Evolutionary conservation across 2,888 invertebrate genomes (phyloP).

Genomic region (Perizoma flavofasciatum): DNA sequence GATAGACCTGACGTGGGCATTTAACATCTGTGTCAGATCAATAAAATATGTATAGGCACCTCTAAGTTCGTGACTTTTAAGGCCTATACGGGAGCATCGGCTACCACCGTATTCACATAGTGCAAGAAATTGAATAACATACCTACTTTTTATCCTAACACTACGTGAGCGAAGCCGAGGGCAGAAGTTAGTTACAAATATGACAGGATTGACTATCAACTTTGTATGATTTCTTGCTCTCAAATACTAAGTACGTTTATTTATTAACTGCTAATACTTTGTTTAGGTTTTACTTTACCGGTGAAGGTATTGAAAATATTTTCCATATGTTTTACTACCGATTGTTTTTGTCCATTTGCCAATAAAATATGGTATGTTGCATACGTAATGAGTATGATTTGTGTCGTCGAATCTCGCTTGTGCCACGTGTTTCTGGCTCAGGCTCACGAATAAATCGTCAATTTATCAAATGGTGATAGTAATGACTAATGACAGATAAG

Average conservation of each 20-base stretch:
- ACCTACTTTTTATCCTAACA: too few relatives aligned
- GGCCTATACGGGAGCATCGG: too few relatives aligned
- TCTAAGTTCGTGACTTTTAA: too few relatives aligned
- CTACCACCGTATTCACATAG: too few relatives aligned
- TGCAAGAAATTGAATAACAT: too few relatives aligned
- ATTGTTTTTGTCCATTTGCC: constrained; percentile 17
- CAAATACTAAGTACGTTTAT: background rate
- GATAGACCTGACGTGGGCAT: too few relatives aligned
- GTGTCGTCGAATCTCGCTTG: constrained; percentile 17
- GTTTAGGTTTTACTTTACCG: background rate
- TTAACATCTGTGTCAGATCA: too few relatives aligned
- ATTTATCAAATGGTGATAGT: constrained; percentile 21
- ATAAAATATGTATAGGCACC: too few relatives aligned
- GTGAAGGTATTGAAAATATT: constrained; percentile 13
- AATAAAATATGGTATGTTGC: constrained; percentile 21
- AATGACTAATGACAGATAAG: constrained; percentile 14
- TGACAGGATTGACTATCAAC: too few relatives aligned
- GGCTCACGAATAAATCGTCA: constrained; percentile 21
- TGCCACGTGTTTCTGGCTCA: constrained; percentile 34
- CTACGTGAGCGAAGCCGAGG: too few relatives aligned
- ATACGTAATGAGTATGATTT: constrained; percentile 20
- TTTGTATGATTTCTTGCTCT: too few relatives aligned
- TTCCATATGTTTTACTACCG: background rate
- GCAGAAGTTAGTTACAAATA: too few relatives aligned
- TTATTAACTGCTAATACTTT: background rate